phyloP scores from a whole-genome alignment of 2,797 vertebrate species.

The Melanotaenia boesemani region DNA sequence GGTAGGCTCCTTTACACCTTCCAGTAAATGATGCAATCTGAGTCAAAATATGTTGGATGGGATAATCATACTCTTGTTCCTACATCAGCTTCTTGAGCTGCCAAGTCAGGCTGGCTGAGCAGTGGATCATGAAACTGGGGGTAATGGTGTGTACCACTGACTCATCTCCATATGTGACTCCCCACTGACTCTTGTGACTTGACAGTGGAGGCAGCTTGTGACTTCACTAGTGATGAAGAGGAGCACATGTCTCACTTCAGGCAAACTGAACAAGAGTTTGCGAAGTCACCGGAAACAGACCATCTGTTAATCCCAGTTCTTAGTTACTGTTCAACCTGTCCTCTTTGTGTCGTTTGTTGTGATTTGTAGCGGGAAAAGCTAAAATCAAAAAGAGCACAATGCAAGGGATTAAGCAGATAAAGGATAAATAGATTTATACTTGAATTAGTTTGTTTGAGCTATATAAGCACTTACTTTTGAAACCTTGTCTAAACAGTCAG shows the following conservation, averaged over 20 bases:
- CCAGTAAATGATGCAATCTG: background rate
- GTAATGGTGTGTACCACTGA: background rate
- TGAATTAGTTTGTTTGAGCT: background rate
- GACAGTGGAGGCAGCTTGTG: background rate
- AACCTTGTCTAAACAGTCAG: background rate
- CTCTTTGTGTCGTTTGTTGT: background rate
- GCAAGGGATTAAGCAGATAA: too few relatives aligned
- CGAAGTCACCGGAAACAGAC: too few relatives aligned
- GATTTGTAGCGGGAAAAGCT: background rate
- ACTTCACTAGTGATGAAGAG: too few relatives aligned
- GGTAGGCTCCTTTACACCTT: too few relatives aligned
- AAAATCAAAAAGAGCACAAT: background rate
- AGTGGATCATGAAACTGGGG: background rate
- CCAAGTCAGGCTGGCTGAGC: background rate
- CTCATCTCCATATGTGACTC: conserved; percentile 1
- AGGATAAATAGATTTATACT: too few relatives aligned
- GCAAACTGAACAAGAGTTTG: too few relatives aligned
- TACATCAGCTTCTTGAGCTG: background rate
- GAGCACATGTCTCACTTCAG: too few relatives aligned
- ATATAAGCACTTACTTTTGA: background rate
- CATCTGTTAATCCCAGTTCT: background rate
- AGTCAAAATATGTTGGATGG: background rate
- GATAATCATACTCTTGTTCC: background rate
- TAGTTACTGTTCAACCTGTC: background rate
- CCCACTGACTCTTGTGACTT: background rate